A percentile compares a stretch with the other conserved stretches of the same genome.
Evolutionary conservation across 2,888 invertebrate species (phyloP).

Genomic region (Notocelia uddmanniana): DNA sequence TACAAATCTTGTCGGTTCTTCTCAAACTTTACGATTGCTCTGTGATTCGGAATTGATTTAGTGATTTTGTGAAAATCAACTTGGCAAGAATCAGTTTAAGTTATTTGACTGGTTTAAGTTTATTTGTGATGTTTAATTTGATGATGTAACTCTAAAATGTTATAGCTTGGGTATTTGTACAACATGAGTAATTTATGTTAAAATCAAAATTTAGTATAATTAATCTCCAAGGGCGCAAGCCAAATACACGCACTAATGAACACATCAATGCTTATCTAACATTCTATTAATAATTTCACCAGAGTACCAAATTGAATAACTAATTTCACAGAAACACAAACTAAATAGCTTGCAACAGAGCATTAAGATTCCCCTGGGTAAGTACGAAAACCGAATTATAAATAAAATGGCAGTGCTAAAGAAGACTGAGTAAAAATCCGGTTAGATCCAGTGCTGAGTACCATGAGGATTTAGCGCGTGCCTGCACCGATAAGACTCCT

Average conservation of each 20-base stretch:
- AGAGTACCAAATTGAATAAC: background rate
- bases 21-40: conserved; percentile 7
- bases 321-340: background rate
- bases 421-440: conserved; percentile 15
- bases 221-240: background rate
- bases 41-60: background rate
- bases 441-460: conserved; percentile 5
- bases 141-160: background rate
- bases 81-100: background rate
- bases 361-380: background rate
- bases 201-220: background rate
- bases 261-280: conserved; percentile 8
- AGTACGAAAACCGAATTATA: background rate
- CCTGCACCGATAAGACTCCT: conserved; percentile 32
- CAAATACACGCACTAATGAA: conserved; percentile 13
- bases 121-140: background rate
- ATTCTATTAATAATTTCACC: conserved; percentile 10
- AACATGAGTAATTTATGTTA: background rate
- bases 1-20: background rate
- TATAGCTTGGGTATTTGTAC: background rate
- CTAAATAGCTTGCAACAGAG: background rate
- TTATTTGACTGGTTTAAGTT: background rate
- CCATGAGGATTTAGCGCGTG: conserved; percentile 16
- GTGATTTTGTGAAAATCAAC: background rate
- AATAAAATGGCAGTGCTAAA: conserved; percentile 2